Conservation (phyloP, 2,113 vertebrate species). For the Lynx canadensis region DNA sequence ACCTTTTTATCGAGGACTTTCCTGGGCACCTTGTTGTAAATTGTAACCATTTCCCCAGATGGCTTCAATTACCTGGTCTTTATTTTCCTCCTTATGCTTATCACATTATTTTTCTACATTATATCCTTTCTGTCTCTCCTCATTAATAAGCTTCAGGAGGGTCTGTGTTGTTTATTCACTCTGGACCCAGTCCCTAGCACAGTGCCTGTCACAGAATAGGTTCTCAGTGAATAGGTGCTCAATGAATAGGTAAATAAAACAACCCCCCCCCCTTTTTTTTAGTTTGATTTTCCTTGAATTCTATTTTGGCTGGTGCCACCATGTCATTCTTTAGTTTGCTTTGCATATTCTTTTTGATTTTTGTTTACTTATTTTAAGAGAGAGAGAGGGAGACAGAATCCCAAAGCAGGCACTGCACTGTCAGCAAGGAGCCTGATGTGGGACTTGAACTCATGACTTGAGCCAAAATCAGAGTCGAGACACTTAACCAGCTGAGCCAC, state of each 20-base stretch:
- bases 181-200: not conserved
- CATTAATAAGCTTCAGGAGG: not conserved
- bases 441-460: too few relatives aligned
- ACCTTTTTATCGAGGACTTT: not conserved
- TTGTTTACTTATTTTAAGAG: too few relatives aligned
- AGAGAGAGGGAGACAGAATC: too few relatives aligned
- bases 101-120: not conserved
- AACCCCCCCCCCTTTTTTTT: not conserved
- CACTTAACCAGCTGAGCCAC: too few relatives aligned
- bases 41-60: not conserved
- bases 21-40: not conserved
- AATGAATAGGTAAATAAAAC: not conserved
- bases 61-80: not conserved
- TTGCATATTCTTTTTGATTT: not conserved
- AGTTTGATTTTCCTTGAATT: not conserved
- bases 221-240: not conserved
- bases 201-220: not conserved
- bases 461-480: too few relatives aligned
- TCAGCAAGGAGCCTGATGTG: too few relatives aligned
- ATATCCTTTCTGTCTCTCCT: not conserved
- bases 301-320: not conserved
- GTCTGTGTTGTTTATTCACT: not conserved
- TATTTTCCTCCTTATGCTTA: not conserved
- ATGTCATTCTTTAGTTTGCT: not conserved
- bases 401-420: too few relatives aligned